A percentile compares a stretch with the other conserved stretches of the same genome.
Conservation (phyloP, 64 coral and sea anemone species). For the Orbicella faveolata region DNA sequence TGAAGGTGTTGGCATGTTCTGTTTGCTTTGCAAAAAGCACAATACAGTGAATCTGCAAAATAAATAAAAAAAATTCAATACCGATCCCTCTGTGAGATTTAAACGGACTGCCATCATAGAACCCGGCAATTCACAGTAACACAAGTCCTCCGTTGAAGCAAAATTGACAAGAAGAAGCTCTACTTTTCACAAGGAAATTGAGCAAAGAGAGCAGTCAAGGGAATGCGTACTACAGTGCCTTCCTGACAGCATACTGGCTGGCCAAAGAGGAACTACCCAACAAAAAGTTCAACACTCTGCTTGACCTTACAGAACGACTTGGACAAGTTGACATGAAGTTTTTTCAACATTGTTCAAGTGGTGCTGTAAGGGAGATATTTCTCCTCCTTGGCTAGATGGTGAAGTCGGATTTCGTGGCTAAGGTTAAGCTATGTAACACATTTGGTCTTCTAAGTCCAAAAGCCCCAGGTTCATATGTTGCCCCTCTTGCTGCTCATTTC, state of each 20-base stretch:
- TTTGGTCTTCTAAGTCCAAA: too few relatives aligned
- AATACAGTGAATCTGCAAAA: slow-evolving; percentile 47
- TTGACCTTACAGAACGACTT: slow-evolving; percentile 12
- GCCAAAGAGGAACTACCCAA: slow-evolving; percentile 50
- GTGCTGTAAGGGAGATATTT: slow-evolving; percentile 40
- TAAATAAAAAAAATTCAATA: slow-evolving; percentile 35
- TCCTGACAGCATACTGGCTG: slow-evolving; percentile 39
- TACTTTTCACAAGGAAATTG: slow-evolving; percentile 38
- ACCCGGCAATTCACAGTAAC: slow-evolving; percentile 35
- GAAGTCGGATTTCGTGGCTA: not conserved
- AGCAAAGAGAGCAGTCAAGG: slow-evolving; percentile 43
- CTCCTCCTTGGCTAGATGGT: slow-evolving; percentile 23
- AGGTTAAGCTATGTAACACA: too few relatives aligned
- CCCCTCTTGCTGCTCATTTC: too few relatives aligned
- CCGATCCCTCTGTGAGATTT: slow-evolving; percentile 29
- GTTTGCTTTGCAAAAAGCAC: slow-evolving; percentile 50
- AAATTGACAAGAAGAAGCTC: slow-evolving; percentile 48
- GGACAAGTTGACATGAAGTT: slow-evolving; percentile 38
- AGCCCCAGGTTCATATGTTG: too few relatives aligned
- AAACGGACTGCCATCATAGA: slow-evolving; percentile 27
- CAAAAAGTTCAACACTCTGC: slow-evolving; percentile 35
- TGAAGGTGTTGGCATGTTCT: slow-evolving; percentile 47
- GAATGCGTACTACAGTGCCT: slow-evolving; percentile 35
- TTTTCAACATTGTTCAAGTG: slow-evolving; percentile 40
- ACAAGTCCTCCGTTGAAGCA: slow-evolving; percentile 50